Conservation (phyloP, 2,888 invertebrate genomes). For the Xylophagus ater region DNA sequence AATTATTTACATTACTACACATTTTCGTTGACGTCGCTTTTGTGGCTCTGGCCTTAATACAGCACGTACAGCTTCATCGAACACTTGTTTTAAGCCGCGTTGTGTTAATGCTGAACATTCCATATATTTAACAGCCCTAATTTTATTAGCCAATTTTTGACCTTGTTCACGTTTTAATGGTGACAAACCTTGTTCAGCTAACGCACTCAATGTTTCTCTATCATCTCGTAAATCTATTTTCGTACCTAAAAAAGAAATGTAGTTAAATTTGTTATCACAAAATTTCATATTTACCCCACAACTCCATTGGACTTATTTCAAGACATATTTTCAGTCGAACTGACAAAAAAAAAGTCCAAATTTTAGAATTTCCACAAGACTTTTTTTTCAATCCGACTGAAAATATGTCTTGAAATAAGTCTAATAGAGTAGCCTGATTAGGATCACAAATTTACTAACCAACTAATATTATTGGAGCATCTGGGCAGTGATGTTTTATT, state of each 20-base stretch:
- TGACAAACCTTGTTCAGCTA: slow-evolving; percentile 88
- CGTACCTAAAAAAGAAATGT: slow-evolving; percentile 54
- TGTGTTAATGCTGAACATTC: slow-evolving; percentile 99
- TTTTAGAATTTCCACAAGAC: no score
- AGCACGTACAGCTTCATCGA: slow-evolving; percentile 96
- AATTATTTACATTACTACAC: slow-evolving; percentile 58
- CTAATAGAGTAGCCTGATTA: no score
- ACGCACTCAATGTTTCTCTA: slow-evolving; percentile 81
- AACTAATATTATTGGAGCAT: slow-evolving; percentile 96
- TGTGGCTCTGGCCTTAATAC: slow-evolving; percentile 95
- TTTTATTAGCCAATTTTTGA: slow-evolving; percentile 95
- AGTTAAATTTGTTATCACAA: no score
- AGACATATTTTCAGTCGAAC: no score
- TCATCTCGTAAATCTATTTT: slow-evolving; percentile 99
- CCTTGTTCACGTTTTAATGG: slow-evolving; percentile 97
- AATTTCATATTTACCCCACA: no score
- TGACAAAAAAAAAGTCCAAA: no score
- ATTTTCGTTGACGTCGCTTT: slow-evolving; percentile 88
- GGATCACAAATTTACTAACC: slow-evolving; percentile 53
- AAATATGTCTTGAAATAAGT: no score
- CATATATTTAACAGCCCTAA: slow-evolving; percentile 97
- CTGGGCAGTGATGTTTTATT: slow-evolving; percentile 99
- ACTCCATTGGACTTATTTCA: no score
- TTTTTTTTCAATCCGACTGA: no score
- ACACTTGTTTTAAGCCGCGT: slow-evolving; percentile 92